These are phyloP conservation scores for Drosophila rubida DNA, from an alignment of 2,888 invertebrate genomes.

Conservation along the genomic window DNA sequence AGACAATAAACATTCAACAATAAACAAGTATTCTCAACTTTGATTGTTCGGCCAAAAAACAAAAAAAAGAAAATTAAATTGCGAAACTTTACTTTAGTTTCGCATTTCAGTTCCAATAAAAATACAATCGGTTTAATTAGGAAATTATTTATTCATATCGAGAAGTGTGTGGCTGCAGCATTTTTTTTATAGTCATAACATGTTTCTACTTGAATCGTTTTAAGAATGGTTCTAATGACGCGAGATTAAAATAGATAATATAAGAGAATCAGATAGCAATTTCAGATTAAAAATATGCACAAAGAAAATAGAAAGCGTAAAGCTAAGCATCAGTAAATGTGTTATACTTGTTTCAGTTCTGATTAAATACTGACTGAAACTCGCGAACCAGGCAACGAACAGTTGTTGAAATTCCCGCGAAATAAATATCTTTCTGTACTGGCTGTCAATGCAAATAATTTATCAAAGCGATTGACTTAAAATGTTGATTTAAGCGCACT, in stretches of 20 bases:
- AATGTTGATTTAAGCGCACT: constrained; percentile 65
- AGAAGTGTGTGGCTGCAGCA: neutral
- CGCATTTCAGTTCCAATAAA: neutral
- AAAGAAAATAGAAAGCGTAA: neutral
- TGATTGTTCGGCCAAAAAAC: neutral
- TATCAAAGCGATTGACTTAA: constrained; percentile 52
- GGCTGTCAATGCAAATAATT: constrained; percentile 65
- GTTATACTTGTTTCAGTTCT: neutral
- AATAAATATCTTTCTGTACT: neutral
- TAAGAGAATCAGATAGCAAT: neutral
- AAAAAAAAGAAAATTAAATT: neutral
- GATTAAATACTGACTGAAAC: neutral
- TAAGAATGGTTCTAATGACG: neutral
- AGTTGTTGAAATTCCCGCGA: constrained; percentile 53
- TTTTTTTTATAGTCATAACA: neutral
- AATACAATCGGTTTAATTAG: neutral
- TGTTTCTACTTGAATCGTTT: neutral
- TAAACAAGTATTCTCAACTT: neutral
- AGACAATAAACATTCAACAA: neutral
- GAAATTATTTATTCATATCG: neutral
- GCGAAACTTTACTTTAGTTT: neutral
- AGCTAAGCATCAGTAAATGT: too few relatives aligned
- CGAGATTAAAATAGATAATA: neutral
- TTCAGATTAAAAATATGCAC: neutral
- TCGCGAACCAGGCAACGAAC: neutral